Percentiles rank a stretch among this genome's conserved stretches.
Conservation (phyloP, 2,113 vertebrate genomes). For the Cochlearius cochlearius region DNA sequence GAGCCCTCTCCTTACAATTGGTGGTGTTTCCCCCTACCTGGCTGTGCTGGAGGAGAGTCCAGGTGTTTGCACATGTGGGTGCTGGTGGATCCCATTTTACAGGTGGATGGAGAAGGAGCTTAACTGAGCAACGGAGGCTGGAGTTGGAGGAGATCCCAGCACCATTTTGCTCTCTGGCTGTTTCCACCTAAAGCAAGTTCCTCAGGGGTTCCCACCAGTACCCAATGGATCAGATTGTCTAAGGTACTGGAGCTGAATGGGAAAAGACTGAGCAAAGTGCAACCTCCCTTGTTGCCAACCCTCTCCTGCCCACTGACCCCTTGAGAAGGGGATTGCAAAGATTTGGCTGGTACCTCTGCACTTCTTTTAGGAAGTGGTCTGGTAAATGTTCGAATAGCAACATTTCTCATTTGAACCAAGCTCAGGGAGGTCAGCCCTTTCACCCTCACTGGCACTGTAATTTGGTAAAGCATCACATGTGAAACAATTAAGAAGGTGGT, state of each 20-base stretch:
- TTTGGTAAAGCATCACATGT: neutral
- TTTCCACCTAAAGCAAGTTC: neutral
- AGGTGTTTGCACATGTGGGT: neutral
- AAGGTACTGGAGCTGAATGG: neutral
- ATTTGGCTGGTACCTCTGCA: neutral
- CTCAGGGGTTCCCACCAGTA: rapidly evolving
- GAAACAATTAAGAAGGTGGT: neutral
- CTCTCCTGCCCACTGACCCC: neutral
- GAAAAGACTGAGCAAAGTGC: neutral
- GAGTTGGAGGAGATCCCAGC: neutral
- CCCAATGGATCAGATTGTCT: neutral
- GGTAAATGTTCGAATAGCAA: neutral
- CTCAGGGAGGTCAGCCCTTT: neutral
- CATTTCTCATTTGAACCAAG: neutral
- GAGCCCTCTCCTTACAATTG: neutral
- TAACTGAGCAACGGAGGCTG: neutral
- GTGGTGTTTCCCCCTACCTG: neutral
- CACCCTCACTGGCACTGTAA: neutral
- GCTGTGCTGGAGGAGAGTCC: neutral
- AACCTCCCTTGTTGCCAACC: neutral
- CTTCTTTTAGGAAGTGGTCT: neutral
- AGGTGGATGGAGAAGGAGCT: neutral
- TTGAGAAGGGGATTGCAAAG: neutral
- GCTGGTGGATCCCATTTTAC: neutral
- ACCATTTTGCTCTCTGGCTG: neutral